phyloP scores from a whole-genome alignment of 2,113 vertebrate genomes.

The Strigops habroptila region DNA sequence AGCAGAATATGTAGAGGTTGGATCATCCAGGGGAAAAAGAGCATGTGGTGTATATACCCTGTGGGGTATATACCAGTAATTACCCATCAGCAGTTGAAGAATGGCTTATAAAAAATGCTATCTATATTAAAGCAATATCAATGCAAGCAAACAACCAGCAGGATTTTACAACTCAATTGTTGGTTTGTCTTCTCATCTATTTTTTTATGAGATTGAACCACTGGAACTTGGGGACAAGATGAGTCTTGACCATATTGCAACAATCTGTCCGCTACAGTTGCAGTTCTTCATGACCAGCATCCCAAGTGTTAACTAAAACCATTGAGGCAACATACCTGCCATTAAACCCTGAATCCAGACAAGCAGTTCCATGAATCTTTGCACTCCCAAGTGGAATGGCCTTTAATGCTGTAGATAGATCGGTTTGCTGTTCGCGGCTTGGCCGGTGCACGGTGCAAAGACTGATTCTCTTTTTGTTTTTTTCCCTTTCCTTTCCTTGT shows the following conservation, averaged over 20 bases:
- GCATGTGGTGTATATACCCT: not conserved
- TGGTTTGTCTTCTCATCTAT: constrained; percentile 83
- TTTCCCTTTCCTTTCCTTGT: constrained; percentile 56
- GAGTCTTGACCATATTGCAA: constrained; percentile 70
- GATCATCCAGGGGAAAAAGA: not conserved
- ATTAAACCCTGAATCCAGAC: constrained; percentile 73
- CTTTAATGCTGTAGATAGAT: constrained; percentile 70
- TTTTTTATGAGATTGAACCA: constrained; percentile 80
- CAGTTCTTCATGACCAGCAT: constrained; percentile 86
- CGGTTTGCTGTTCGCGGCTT: constrained; percentile 10
- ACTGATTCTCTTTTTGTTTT: constrained; percentile 45
- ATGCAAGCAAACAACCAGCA: constrained; percentile 80
- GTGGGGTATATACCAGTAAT: not conserved
- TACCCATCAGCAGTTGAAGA: not conserved
- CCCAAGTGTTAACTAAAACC: constrained; percentile 80
- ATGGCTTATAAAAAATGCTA: not conserved
- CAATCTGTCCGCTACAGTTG: constrained; percentile 85
- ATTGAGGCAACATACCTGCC: constrained; percentile 78
- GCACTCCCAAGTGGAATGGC: constrained; percentile 76
- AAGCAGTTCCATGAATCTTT: constrained; percentile 76
- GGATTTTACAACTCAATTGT: constrained; percentile 87
- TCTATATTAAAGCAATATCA: not conserved
- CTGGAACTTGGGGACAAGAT: constrained; percentile 87
- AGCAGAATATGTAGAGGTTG: not conserved
- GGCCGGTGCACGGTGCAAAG: not conserved